Conservation (phyloP, 2,113 vertebrate species). For the Eleginops maclovinus region DNA sequence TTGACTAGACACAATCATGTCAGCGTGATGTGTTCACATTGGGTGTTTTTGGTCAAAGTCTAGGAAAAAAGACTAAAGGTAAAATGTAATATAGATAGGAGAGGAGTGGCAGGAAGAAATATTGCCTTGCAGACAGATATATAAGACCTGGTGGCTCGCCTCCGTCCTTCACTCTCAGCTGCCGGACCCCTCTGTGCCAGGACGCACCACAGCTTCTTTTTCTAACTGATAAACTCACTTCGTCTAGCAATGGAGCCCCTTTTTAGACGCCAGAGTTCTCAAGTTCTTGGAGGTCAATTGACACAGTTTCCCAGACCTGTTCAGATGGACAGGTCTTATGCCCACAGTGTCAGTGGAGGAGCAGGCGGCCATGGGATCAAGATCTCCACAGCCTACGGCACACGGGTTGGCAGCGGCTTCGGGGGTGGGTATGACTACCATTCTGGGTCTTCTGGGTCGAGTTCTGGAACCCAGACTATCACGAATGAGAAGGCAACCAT, state of each 20-base stretch:
- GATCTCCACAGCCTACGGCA: constrained; percentile 67
- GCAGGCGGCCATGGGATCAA: constrained; percentile 74
- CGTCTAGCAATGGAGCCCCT: constrained; percentile 58
- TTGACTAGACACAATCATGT: constrained; percentile 22
- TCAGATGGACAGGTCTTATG: neutral
- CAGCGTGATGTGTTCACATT: neutral
- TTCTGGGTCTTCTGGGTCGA: neutral
- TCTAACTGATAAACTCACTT: constrained; percentile 24
- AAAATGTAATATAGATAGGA: constrained; percentile 55
- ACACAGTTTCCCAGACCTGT: neutral
- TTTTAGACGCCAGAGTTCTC: constrained; percentile 19
- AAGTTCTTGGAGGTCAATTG: neutral
- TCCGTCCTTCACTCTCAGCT: constrained; percentile 35
- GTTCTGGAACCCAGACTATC: constrained; percentile 50
- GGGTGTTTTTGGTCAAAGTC: constrained; percentile 63
- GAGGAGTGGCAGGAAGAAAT: constrained; percentile 58
- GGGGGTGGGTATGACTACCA: constrained; percentile 41
- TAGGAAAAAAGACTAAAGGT: constrained; percentile 39
- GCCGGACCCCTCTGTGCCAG: constrained; percentile 33
- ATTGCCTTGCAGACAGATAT: constrained; percentile 36
- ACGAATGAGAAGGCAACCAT: constrained; percentile 79
- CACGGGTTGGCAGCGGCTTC: constrained; percentile 37
- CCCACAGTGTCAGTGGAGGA: constrained; percentile 77
- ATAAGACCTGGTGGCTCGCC: constrained; percentile 42
- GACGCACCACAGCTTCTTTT: neutral